Base-by-base conservation (phyloP, 2,888 invertebrate species). In the Ectobius pallidus region DNA sequence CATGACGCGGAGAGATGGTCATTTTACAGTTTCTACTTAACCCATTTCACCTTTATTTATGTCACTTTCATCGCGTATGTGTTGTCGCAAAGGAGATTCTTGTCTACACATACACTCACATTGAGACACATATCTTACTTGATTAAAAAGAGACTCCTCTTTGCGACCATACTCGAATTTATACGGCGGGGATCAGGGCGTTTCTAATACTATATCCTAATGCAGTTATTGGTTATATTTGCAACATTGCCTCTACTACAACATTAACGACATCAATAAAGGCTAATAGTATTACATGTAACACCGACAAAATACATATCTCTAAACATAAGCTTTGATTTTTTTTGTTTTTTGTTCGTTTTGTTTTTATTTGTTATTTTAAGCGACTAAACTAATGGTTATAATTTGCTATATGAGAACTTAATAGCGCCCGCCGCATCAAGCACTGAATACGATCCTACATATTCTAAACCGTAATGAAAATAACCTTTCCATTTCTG, bases 271-370 rank as follows among this genome's bases (percentile, higher is more conserved):
- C 65, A 65, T 27, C 46, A 27, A 65, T 46, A 27, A 65, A 32
- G 16, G n/a, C 46, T 65, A 65, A 16, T 65, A 63, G 14, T 42
- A 46, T 25, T 16, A 65, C 65, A 62, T 14, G 46, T 65, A 65
- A 65, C 65, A 65, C 6, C 46, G 25, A 65, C 46, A 46, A 58
- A 58, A 32, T 30, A 58, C 58, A n/a, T 27, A 32, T n/a, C 58
- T 71, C 34, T 63, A 30, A 71, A 63, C 49, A 46, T 32, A 71
- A 71, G 63, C 30, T 46, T 34, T 61, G 70, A 18, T 61, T 70
- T 71, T 71, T 71, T 63, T 62, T 0, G 42, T 62, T 62, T 61
- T 71, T 63, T 20, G 42, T 25, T 71, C 22, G 49, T 42, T 42
- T 22, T 49, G 11, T 42, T 25, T 16, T 39, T 58, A 70, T 1